These are phyloP conservation scores for Drosophila siamana DNA, from an alignment of 2,888 invertebrate species.

Conservation along the genomic window DNA sequence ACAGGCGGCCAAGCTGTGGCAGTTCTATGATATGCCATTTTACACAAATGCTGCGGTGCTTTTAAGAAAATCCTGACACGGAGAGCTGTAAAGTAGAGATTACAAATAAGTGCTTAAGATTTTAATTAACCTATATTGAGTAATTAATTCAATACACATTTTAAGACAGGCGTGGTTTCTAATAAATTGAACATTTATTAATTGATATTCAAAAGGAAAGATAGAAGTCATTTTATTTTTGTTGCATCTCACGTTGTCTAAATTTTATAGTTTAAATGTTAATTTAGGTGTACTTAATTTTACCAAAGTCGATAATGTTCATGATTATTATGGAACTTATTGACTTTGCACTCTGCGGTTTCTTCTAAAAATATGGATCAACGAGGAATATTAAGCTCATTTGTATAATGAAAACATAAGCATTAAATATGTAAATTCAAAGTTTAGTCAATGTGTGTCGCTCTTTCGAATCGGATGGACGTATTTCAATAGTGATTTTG, in stretches of 20 bases:
- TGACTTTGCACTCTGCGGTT: background rate
- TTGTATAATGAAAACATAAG: background rate
- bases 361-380: background rate
- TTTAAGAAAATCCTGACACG: constrained; percentile 35
- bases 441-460: background rate
- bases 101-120: background rate
- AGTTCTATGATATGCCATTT: constrained; percentile 85
- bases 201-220: no score
- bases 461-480: background rate
- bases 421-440: background rate
- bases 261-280: no score
- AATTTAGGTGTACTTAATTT: no score
- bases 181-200: no score
- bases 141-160: background rate
- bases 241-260: no score
- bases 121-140: background rate
- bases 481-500: background rate
- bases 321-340: no score
- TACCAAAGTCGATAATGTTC: no score
- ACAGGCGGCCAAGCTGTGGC: constrained; percentile 76
- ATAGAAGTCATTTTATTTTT: no score
- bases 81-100: constrained; percentile 35
- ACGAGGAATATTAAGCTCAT: background rate
- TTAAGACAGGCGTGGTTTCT: background rate
- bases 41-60: constrained; percentile 55